phyloP scores from a whole-genome alignment of 1,140 invertebrate species.

The Panulirus ornatus region DNA sequence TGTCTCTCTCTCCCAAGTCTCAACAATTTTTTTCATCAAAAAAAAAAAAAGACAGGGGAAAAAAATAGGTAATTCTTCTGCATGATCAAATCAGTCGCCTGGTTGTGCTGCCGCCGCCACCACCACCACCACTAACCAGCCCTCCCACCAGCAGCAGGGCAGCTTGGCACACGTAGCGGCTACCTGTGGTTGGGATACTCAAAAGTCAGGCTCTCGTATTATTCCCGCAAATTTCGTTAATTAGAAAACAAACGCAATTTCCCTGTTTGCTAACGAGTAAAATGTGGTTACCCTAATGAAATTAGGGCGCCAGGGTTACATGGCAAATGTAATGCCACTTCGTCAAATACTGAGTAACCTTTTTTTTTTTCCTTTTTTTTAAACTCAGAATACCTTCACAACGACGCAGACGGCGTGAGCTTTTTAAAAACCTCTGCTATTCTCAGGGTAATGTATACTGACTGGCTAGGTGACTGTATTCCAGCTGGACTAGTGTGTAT shows the following conservation, averaged over 20 bases:
- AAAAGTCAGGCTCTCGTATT: slow-evolving; percentile 29
- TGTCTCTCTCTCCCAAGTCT: neutral
- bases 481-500: no score
- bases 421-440: no score
- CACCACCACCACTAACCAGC: no score
- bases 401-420: neutral
- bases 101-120: neutral
- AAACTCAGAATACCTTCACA: neutral
- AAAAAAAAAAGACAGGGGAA: neutral
- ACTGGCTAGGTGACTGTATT: no score
- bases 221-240: slow-evolving; percentile 62
- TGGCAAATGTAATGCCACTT: slow-evolving; percentile 54
- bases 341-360: slow-evolving; percentile 21
- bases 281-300: slow-evolving; percentile 56
- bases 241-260: slow-evolving; percentile 61
- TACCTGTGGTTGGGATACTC: neutral
- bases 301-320: slow-evolving; percentile 48
- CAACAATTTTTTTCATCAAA: slow-evolving; percentile 27
- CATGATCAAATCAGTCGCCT: slow-evolving; percentile 46
- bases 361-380: slow-evolving; percentile 20
- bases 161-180: no score
- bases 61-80: slow-evolving; percentile 45
- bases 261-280: slow-evolving; percentile 55
- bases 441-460: no score
- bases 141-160: no score